Percentiles rank a stretch among this genome's conserved stretches.
Evolutionary conservation across 2,113 vertebrate species (phyloP).

Genomic region (Pygoscelis antarcticus): DNA sequence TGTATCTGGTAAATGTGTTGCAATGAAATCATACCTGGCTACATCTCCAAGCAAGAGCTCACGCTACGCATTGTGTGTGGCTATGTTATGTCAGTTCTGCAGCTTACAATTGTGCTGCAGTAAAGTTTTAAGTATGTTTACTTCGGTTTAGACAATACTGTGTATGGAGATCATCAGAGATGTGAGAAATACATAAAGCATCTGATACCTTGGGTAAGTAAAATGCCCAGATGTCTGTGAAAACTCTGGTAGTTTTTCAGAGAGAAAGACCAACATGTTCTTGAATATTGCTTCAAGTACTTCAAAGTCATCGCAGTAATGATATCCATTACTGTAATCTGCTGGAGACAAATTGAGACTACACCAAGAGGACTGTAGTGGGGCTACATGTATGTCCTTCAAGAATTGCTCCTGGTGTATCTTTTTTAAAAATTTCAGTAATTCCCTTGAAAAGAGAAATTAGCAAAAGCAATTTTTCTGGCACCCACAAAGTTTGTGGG

Average conservation of each 20-base stretch:
- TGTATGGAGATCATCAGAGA: not conserved
- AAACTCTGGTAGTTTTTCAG: not conserved
- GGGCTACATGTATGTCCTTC: not conserved
- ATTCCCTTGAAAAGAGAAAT: not conserved
- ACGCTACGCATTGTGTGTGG: rapidly evolving
- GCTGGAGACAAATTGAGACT: not conserved
- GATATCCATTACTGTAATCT: not conserved
- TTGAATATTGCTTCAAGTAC: not conserved
- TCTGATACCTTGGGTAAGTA: not conserved
- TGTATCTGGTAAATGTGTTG: not conserved
- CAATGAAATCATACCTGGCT: not conserved
- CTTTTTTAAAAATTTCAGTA: not conserved
- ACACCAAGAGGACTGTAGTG: no score
- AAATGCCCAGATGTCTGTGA: not conserved
- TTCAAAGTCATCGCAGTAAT: not conserved
- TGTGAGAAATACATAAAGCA: not conserved
- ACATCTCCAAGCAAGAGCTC: not conserved
- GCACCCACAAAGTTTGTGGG: not conserved
- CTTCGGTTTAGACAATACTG: not conserved
- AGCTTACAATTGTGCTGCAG: not conserved
- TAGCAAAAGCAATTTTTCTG: not conserved
- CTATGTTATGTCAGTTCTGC: rapidly evolving
- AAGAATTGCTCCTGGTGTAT: not conserved
- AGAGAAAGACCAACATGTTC: not conserved
- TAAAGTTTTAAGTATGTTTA: not conserved